Evolutionary conservation across 2,113 vertebrate species (phyloP).

Genomic region (Clarias gariepinus): DNA sequence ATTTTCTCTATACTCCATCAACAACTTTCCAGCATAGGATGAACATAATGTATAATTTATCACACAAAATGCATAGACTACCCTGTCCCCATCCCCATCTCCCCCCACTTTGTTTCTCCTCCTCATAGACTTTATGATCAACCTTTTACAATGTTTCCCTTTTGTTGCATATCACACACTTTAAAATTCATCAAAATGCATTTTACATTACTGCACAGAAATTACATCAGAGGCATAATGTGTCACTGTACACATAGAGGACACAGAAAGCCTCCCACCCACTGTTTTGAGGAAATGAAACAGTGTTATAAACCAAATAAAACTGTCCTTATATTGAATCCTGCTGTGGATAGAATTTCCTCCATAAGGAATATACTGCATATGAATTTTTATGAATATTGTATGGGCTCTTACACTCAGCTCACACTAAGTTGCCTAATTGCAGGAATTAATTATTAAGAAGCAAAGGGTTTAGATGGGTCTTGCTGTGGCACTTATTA

Average conservation of each 20-base stretch:
- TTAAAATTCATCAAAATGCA: slow-evolving; percentile 55
- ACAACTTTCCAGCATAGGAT: slow-evolving; percentile 58
- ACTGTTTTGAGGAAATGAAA: slow-evolving; percentile 69
- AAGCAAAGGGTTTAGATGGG: slow-evolving; percentile 74
- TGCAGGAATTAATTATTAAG: slow-evolving; percentile 84
- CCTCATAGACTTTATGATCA: slow-evolving; percentile 56
- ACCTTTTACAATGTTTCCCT: slow-evolving; percentile 53
- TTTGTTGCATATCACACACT: slow-evolving; percentile 61
- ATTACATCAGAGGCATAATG: neutral
- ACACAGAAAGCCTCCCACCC: slow-evolving; percentile 57
- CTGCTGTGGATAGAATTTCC: slow-evolving; percentile 68
- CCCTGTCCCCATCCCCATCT: slow-evolving; percentile 44
- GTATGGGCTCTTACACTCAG: slow-evolving; percentile 72
- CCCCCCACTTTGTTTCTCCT: slow-evolving; percentile 51
- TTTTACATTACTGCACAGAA: slow-evolving; percentile 34
- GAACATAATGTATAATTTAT: slow-evolving; percentile 73
- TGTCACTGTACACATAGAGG: slow-evolving; percentile 44
- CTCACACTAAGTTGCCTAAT: slow-evolving; percentile 76
- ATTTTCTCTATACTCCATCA: slow-evolving; percentile 65
- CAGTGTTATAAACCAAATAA: slow-evolving; percentile 75
- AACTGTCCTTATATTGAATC: slow-evolving; percentile 72
- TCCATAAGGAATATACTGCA: slow-evolving; percentile 74
- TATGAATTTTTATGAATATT: slow-evolving; percentile 79
- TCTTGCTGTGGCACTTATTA: slow-evolving; percentile 76
- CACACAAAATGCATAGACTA: slow-evolving; percentile 57